Conservation (phyloP, 2,113 vertebrate species). For the Loxodonta africana region DNA sequence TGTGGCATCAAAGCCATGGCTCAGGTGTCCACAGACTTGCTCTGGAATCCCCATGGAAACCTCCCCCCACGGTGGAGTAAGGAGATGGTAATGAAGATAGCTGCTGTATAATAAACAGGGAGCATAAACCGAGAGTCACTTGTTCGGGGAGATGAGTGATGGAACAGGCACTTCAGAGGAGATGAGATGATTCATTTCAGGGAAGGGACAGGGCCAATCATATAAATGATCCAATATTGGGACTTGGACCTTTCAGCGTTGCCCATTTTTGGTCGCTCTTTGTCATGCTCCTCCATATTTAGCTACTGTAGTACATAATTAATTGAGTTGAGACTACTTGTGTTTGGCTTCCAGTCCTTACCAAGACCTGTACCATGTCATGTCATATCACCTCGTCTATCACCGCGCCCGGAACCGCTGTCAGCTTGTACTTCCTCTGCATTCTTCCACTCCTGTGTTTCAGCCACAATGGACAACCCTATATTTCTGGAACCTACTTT, state of each 20-base stretch:
- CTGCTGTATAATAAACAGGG: constrained; percentile 6
- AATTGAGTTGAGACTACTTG: neutral
- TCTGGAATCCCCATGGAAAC: constrained; percentile 14
- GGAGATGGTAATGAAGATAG: constrained; percentile 65
- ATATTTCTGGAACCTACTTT: neutral
- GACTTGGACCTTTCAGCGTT: neutral
- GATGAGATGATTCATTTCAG: neutral
- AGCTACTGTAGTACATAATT: neutral
- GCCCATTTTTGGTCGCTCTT: neutral
- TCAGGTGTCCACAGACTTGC: neutral
- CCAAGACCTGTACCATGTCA: neutral
- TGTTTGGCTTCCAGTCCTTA: constrained; percentile 9
- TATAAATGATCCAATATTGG: neutral
- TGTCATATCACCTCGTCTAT: neutral
- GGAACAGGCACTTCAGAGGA: constrained; percentile 48
- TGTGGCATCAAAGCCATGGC: neutral
- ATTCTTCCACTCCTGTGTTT: neutral
- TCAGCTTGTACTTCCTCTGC: accelerated
- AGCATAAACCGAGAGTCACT: neutral
- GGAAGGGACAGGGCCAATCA: neutral
- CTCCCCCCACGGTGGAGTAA: neutral
- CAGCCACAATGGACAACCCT: neutral
- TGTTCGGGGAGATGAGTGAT: neutral
- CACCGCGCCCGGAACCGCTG: accelerated
- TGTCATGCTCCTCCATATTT: neutral